phyloP scores from a whole-genome alignment of 2,888 invertebrate species.

The Scaptomyza reducta region DNA sequence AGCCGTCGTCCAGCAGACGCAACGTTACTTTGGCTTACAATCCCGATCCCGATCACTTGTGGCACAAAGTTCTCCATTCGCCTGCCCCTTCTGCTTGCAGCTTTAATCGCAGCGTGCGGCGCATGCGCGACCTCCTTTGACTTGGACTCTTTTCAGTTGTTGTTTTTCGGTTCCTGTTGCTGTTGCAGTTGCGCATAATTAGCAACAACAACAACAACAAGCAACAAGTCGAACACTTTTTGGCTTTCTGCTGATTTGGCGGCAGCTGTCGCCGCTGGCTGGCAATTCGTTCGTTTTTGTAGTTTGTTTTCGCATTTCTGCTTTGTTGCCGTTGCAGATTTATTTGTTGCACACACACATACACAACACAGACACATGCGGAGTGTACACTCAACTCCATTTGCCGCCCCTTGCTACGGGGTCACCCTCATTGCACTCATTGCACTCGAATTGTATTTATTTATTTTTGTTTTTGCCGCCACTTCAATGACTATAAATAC shows the following conservation, averaged over 20 bases:
- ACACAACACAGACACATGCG: too few relatives aligned
- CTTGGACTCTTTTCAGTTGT: constrained; percentile 19
- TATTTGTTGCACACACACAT: constrained; percentile 56
- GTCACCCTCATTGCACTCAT: constrained; percentile 44
- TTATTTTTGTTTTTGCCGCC: constrained; percentile 27
- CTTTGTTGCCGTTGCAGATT: constrained; percentile 59
- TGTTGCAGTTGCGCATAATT: constrained; percentile 60
- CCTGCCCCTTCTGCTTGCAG: background rate
- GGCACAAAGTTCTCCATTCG: constrained; percentile 8
- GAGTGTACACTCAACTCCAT: constrained; percentile 10
- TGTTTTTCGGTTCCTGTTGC: constrained; percentile 26
- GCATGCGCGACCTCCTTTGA: constrained; percentile 72
- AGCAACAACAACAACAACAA: constrained; percentile 61
- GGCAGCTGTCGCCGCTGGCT: constrained; percentile 41
- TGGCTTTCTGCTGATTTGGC: constrained; percentile 27
- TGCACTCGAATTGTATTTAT: constrained; percentile 32
- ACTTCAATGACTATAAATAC: constrained; percentile 43
- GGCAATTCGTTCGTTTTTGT: constrained; percentile 9
- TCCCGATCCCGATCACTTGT: constrained; percentile 51
- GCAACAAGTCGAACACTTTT: constrained; percentile 47
- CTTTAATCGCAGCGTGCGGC: constrained; percentile 33
- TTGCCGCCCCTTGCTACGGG: constrained; percentile 1
- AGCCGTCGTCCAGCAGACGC: constrained; percentile 22
- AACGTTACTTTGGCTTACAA: constrained; percentile 10
- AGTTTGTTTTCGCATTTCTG: constrained; percentile 24